Conservation (phyloP, 2,797 vertebrate species). For the Enteromius radiatus region DNA sequence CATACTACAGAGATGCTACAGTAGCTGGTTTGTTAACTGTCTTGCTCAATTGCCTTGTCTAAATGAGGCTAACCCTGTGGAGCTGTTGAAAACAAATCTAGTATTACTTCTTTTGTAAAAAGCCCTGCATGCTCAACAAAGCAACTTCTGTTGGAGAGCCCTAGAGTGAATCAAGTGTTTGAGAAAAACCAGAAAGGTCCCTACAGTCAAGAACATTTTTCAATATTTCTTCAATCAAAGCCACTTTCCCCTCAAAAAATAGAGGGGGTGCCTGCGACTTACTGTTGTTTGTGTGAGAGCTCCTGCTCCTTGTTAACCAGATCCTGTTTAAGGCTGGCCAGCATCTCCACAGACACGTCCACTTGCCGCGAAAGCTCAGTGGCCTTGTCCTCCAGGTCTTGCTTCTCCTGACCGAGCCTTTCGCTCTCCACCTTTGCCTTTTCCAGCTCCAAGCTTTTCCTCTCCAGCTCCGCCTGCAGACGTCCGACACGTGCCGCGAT, state of each 20-base stretch:
- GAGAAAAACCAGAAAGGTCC: neutral
- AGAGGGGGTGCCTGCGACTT: slow-evolving; percentile 69
- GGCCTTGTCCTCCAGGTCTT: slow-evolving; percentile 94
- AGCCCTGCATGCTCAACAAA: neutral
- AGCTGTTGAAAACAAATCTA: neutral
- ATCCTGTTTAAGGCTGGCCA: slow-evolving; percentile 97
- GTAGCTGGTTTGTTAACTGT: neutral
- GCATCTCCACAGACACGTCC: slow-evolving; percentile 97
- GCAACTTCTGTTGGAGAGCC: neutral
- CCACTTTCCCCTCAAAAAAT: neutral
- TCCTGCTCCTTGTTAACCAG: slow-evolving; percentile 97
- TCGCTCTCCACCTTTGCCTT: slow-evolving; percentile 94
- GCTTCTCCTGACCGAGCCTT: slow-evolving; percentile 90
- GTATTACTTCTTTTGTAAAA: slow-evolving; percentile 7
- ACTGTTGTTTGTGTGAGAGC: slow-evolving; percentile 96
- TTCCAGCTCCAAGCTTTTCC: slow-evolving; percentile 95
- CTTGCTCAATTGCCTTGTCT: neutral
- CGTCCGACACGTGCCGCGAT: slow-evolving; percentile 94
- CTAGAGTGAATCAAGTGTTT: neutral
- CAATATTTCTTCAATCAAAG: neutral
- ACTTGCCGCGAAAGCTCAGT: slow-evolving; percentile 95
- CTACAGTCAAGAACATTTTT: neutral
- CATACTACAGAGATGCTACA: neutral
- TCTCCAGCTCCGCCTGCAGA: slow-evolving; percentile 94
- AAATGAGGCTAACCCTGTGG: neutral